Base-by-base conservation (phyloP, 2,113 vertebrate genomes). In the Aepyceros melampus region DNA sequence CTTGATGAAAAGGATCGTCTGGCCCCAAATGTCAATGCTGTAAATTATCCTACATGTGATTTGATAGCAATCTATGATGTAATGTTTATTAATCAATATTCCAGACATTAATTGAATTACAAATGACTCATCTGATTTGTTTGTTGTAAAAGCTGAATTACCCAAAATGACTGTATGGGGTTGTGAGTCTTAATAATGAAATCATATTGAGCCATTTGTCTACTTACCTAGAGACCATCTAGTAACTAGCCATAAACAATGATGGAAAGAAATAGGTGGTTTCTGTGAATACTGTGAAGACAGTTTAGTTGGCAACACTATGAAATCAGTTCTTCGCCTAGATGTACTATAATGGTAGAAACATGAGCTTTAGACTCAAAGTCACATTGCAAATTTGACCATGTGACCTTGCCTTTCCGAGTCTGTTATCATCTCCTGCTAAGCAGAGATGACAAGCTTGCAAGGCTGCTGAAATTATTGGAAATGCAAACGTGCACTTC, bases 1-100 rank as follows among this genome's bases (percentile, higher is more conserved):
- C 33, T 33, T 7, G 23, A 9, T 3, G 23, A 60, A 5, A 14
- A 67, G 15, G 2, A 0, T 29, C 3, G 0, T 23, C 33, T 10
- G 14, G 5, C 4, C 51, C 7, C 45, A 81, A 14, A 31, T 19
- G 43, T 71, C 81, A 87, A 0, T 29, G 56, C 31, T 40, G 3
- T 4, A 43, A 36, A 12, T 58, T 62, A 85, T 81, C 43, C 31
- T 60, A 7, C 29, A 29, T 53, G n/a, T 51, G 6, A 71, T 86
- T 43, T 43, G 16, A 45, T 79, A 58, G 58, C 14, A 45, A 13
- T 58, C 7, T 58, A 7, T 90, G 47, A 64, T 31, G 27, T 56
- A 36, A 55, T 29, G 36, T 36, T 71, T 88, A 45, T 62, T 86
- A 53, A 79, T 83, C 15, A 79, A 78, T 33, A 56, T 14, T 10